A percentile compares a stretch with the other conserved stretches of the same genome.
Evolutionary conservation across 2,888 invertebrate genomes (phyloP).

Genomic region (Tiphia femorata): DNA sequence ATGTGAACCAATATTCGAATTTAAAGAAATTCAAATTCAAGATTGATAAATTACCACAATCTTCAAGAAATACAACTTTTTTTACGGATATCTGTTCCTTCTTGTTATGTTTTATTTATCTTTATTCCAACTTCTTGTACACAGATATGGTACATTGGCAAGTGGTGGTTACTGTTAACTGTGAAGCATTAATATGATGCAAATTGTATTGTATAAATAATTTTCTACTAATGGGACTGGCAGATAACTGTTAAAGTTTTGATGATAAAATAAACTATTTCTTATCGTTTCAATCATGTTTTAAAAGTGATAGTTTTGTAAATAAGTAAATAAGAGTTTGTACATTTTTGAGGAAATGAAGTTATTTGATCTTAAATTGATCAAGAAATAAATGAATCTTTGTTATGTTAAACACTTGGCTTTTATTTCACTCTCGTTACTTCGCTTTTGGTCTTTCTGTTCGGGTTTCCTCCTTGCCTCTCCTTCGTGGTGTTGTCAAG

Average conservation of each 20-base stretch:
- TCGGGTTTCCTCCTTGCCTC: constrained; percentile 46
- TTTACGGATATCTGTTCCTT: too few species aligned
- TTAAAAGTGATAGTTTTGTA: constrained; percentile 43
- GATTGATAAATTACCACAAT: too few species aligned
- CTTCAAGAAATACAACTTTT: too few species aligned
- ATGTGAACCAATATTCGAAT: too few species aligned
- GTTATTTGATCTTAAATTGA: constrained; percentile 46
- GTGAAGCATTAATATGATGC: too few species aligned
- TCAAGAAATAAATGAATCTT: constrained; percentile 55
- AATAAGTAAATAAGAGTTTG: constrained; percentile 47
- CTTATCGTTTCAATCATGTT: constrained; percentile 31
- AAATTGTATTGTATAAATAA: constrained; percentile 3
- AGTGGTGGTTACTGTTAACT: too few species aligned
- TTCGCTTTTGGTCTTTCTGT: constrained; percentile 45
- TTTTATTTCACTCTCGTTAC: constrained; percentile 55
- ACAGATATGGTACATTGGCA: too few species aligned
- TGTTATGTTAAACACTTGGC: constrained; percentile 50
- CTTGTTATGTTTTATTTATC: too few species aligned
- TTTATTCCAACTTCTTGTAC: too few species aligned
- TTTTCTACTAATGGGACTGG: constrained; percentile 13
- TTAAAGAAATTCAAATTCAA: too few species aligned
- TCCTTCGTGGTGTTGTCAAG: constrained; percentile 48
- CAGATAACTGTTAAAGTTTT: constrained; percentile 19
- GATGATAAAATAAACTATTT: constrained; percentile 17
- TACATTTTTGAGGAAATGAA: constrained; percentile 43